phyloP scores from a whole-genome alignment of 2,888 invertebrate genomes.

The Ferrisia virgata region DNA sequence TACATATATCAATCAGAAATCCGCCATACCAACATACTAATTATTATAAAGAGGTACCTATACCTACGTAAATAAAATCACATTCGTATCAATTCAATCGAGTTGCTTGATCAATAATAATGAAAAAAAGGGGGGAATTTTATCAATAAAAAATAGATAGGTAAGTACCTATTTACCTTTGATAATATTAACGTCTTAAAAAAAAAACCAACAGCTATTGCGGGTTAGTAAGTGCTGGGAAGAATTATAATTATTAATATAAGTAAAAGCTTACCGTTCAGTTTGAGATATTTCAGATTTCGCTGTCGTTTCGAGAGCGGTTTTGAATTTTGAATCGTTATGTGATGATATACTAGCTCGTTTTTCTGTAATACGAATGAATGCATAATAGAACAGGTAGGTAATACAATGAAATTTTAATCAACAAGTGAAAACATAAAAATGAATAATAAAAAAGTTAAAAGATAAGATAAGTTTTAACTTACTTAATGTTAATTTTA shows the following conservation, averaged over 20 bases:
- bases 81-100: too few species aligned
- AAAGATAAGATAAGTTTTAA: conserved; percentile 41
- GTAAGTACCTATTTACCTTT: neutral
- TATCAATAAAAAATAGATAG: too few species aligned
- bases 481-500: conserved; percentile 33
- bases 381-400: too few species aligned
- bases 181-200: too few species aligned
- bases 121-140: too few species aligned
- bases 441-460: conserved; percentile 22
- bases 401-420: conserved; percentile 17
- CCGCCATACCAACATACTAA: too few species aligned
- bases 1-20: too few species aligned
- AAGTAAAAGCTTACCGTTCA: neutral
- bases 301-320: neutral
- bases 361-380: conserved; percentile 35
- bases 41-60: too few species aligned
- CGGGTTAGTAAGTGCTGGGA: neutral
- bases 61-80: too few species aligned
- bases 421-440: conserved; percentile 1
- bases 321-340: neutral
- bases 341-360: conserved; percentile 34
- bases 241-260: neutral
- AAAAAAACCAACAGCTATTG: too few species aligned
- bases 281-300: conserved; percentile 28
- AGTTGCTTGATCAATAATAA: too few species aligned